phyloP scores from a whole-genome alignment of 2,113 vertebrate genomes.

The Bos taurus region ARS-UCD2.0 NC_037334.1:1617001-1617500 shows the following conservation, averaged over 20 bases:
- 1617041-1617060: not conserved
- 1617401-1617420: not conserved
- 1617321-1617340: not conserved
- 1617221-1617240: not conserved
- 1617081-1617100: not conserved
- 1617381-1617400: not conserved
- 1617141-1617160: not conserved
- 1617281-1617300: not conserved
- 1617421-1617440: not conserved
- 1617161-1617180: not conserved
- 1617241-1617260: not conserved
- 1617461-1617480: not conserved
- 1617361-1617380: not conserved
- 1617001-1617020: not conserved
- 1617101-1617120: not conserved
- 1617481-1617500: not conserved
- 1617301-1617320: not conserved
- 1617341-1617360: not conserved
- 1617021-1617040: not conserved
- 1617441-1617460: not conserved
- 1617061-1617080: not conserved
- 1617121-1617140: not conserved
- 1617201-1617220: not conserved
- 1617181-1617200: not conserved
- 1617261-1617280: not conserved